Conservation (phyloP, 1,140 invertebrate species). For the Daktulosphaira vitifoliae region DNA sequence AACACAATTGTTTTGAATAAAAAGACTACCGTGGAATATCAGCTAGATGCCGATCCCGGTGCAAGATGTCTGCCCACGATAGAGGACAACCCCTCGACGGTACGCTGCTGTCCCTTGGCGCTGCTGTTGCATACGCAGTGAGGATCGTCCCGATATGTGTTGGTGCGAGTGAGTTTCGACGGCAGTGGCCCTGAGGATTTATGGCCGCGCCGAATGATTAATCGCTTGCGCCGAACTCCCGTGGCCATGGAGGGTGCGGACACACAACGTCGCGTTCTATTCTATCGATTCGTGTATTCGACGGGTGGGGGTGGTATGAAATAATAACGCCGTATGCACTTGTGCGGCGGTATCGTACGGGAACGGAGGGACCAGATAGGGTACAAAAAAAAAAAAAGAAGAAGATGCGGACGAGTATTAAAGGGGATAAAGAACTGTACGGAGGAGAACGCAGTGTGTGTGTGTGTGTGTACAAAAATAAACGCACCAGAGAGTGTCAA, state of each 20-base stretch:
- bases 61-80: conserved; percentile 28
- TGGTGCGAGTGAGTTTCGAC: neutral
- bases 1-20: too few relatives aligned
- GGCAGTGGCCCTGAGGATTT: conserved; percentile 8
- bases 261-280: neutral
- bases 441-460: neutral
- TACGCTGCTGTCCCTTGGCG: too few relatives aligned
- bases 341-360: neutral
- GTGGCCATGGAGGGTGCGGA: neutral
- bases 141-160: neutral
- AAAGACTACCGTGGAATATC: too few relatives aligned
- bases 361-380: neutral
- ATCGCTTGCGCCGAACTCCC: conserved; percentile 2
- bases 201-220: conserved; percentile 33
- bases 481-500: conserved; percentile 18
- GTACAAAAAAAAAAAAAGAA: neutral
- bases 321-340: neutral
- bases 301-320: neutral
- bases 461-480: conserved; percentile 13
- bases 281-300: conserved; percentile 15
- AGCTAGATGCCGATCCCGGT: neutral
- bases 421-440: neutral
- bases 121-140: too few relatives aligned
- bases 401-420: too few relatives aligned
- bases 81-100: conserved; percentile 4